These are phyloP conservation scores for Drosophila neocordata DNA, from an alignment of 1,140 invertebrate genomes.

Conservation along the genomic window DNA sequence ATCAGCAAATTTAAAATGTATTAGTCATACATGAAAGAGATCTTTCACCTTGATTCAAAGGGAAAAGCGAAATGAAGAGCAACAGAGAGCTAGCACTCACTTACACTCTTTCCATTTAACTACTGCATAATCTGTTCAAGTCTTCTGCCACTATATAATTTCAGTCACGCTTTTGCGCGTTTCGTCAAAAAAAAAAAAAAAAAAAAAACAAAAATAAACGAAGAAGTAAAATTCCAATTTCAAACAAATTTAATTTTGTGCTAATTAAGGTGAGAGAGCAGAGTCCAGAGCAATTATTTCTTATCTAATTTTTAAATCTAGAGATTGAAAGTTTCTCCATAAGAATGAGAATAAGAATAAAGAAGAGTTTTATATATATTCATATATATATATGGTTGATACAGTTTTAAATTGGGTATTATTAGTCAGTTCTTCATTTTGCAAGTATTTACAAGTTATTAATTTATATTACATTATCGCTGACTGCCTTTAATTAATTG, in stretches of 20 bases:
- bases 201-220: too few relatives aligned
- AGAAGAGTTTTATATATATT: too few relatives aligned
- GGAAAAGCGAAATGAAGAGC: conserved; percentile 3
- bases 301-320: conserved; percentile 3
- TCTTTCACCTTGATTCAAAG: conserved; percentile 6
- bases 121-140: background rate
- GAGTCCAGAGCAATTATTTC: background rate
- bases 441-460: too few relatives aligned
- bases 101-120: background rate
- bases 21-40: conserved; percentile 6
- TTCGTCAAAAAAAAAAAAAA: too few relatives aligned
- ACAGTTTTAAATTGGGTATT: too few relatives aligned
- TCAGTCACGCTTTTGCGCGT: background rate
- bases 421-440: too few relatives aligned
- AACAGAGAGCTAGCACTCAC: background rate
- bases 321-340: background rate
- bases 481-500: conserved; percentile 29
- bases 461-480: too few relatives aligned
- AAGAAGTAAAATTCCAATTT: background rate
- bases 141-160: background rate
- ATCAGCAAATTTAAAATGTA: background rate
- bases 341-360: too few relatives aligned
- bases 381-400: too few relatives aligned
- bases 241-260: background rate
- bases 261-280: conserved; percentile 7